Evolutionary conservation across 2,797 vertebrate species (phyloP).

Genomic region (Zenarchopterus dispar): DNA sequence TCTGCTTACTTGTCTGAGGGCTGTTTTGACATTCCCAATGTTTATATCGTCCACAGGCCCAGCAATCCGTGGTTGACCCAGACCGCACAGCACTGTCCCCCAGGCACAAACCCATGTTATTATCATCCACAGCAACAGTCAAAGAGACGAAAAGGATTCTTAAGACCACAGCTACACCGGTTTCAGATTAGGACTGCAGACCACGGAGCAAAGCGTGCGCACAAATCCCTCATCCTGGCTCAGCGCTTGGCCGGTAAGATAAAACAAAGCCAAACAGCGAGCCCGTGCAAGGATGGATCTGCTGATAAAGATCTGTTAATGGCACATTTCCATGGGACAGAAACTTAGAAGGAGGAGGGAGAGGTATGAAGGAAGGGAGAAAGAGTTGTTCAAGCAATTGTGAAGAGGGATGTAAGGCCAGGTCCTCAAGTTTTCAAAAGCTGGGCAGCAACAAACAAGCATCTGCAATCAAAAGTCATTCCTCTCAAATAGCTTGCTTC

Average conservation of each 20-base stretch:
- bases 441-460: constrained; percentile 35
- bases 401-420: constrained; percentile 22
- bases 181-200: constrained; percentile 63
- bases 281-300: constrained; percentile 62
- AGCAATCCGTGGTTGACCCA: constrained; percentile 63
- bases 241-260: constrained; percentile 63
- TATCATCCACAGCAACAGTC: constrained; percentile 63
- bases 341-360: constrained; percentile 32
- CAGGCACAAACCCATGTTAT: constrained; percentile 60
- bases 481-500: constrained; percentile 35
- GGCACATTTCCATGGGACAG: constrained; percentile 62
- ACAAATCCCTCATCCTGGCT: constrained; percentile 70
- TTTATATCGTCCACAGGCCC: constrained; percentile 63
- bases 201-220: constrained; percentile 41
- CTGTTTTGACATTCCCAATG: constrained; percentile 71
- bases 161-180: constrained; percentile 61
- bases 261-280: constrained; percentile 69
- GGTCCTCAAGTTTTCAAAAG: constrained; percentile 33
- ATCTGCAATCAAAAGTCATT: constrained; percentile 36
- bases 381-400: constrained; percentile 23
- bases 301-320: constrained; percentile 77
- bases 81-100: constrained; percentile 59
- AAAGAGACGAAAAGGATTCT: constrained; percentile 59
- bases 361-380: constrained; percentile 4
- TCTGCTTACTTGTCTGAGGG: constrained; percentile 47